phyloP scores from a whole-genome alignment of 2,113 vertebrate genomes.

The Chionodraco myersi region DNA sequence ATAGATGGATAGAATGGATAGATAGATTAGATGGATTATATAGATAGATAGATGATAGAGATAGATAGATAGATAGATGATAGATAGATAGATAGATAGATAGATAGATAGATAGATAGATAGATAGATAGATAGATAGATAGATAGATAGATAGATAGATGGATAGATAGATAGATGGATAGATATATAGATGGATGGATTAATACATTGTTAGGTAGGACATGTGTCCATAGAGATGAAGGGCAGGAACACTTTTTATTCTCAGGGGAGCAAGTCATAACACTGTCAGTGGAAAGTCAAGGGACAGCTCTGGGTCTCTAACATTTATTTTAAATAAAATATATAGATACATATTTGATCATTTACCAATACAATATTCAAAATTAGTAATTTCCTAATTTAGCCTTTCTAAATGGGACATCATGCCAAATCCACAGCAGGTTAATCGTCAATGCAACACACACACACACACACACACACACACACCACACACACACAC shows the following conservation, averaged over 20 bases:
- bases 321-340: background rate
- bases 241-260: background rate
- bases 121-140: constrained; percentile 18
- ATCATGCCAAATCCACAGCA: background rate
- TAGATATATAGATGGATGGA: background rate
- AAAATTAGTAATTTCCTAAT: too few species aligned
- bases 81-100: background rate
- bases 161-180: background rate
- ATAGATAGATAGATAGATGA: constrained; percentile 7
- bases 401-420: background rate
- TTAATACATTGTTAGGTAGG: too few species aligned
- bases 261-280: background rate
- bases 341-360: too few species aligned
- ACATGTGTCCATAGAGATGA: background rate
- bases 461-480: background rate
- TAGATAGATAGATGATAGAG: too few species aligned
- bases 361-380: background rate
- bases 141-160: background rate
- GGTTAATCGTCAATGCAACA: constrained; percentile 10
- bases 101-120: constrained; percentile 1
- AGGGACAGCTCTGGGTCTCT: background rate
- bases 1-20: background rate
- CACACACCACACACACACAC: too few species aligned
- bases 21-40: background rate
- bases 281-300: constrained; percentile 14